Conservation (phyloP, 2,888 invertebrate species). For the Bombylius discolor region DNA sequence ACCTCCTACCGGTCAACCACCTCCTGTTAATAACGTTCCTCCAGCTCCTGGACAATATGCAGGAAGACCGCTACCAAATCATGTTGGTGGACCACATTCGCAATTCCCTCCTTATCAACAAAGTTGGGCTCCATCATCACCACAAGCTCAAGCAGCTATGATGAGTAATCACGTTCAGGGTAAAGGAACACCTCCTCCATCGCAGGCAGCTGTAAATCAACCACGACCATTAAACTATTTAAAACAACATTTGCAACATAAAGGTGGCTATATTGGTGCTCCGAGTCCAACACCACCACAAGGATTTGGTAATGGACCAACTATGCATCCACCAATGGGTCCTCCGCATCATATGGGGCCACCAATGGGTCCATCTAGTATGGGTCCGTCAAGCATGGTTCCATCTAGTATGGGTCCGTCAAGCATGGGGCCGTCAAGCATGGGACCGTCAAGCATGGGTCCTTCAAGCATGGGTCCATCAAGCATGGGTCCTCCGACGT, state of each 20-base stretch:
- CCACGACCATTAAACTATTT: slow-evolving; percentile 48
- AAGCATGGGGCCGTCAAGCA: slow-evolving; percentile 49
- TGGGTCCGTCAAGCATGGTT: slow-evolving; percentile 26
- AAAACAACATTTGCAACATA: slow-evolving; percentile 58
- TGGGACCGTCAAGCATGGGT: slow-evolving; percentile 47
- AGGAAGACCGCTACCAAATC: slow-evolving; percentile 43
- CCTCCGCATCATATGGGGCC: slow-evolving; percentile 43
- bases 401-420: neutral
- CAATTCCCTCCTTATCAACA: slow-evolving; percentile 36
- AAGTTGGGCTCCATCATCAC: slow-evolving; percentile 33
- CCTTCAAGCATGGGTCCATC: slow-evolving; percentile 53
- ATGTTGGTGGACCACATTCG: slow-evolving; percentile 38
- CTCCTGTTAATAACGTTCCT: slow-evolving; percentile 26
- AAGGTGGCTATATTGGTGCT: slow-evolving; percentile 46
- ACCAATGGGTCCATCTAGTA: slow-evolving; percentile 49
- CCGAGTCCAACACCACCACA: slow-evolving; percentile 47
- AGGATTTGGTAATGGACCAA: slow-evolving; percentile 38
- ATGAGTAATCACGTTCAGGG: slow-evolving; percentile 35
- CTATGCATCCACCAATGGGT: slow-evolving; percentile 45
- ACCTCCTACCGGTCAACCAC: slow-evolving; percentile 29
- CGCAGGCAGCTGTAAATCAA: slow-evolving; percentile 36
- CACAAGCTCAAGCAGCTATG: slow-evolving; percentile 26
- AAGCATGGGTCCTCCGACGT: slow-evolving; percentile 49
- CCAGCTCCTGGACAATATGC: slow-evolving; percentile 40
- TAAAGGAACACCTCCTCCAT: slow-evolving; percentile 37